These are phyloP conservation scores for Goniozus legneri DNA, from an alignment of 1,140 invertebrate genomes.

Conservation along the genomic window DNA sequence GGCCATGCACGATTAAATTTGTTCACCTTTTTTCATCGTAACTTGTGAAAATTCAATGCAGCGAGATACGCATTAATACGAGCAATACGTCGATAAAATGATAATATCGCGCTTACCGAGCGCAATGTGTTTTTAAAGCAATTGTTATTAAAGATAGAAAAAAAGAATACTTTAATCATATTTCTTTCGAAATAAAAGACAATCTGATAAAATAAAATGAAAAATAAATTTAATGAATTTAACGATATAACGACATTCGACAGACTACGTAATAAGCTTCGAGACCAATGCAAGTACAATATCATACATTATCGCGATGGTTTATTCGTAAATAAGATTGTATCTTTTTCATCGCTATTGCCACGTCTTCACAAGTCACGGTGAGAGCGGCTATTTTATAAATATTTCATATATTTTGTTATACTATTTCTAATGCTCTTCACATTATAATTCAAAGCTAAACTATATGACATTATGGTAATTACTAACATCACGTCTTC, in stretches of 20 bases:
- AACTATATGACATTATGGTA: conserved; percentile 18
- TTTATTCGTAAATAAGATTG: neutral
- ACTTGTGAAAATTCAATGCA: conserved; percentile 31
- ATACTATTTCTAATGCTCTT: conserved; percentile 52
- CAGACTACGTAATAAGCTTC: conserved; percentile 2
- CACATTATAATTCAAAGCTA: conserved; percentile 27
- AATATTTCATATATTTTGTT: conserved; percentile 55
- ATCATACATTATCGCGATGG: too few relatives aligned
- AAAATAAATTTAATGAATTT: too few relatives aligned
- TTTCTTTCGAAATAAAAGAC: too few relatives aligned
- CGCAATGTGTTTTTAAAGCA: too few relatives aligned
- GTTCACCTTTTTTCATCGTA: conserved; percentile 36
- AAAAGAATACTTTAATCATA: too few relatives aligned
- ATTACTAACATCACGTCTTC: conserved; percentile 21
- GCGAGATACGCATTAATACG: too few relatives aligned
- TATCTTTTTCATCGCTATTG: neutral
- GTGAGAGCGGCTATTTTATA: conserved; percentile 41
- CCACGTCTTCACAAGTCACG: conserved; percentile 30
- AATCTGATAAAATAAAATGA: too few relatives aligned
- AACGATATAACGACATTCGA: neutral
- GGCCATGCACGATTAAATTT: conserved; percentile 43
- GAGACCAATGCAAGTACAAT: neutral
- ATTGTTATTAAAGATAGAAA: too few relatives aligned
- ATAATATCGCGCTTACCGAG: too few relatives aligned
- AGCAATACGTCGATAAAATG: too few relatives aligned